These are phyloP conservation scores for Morbakka virulenta DNA, from an alignment of 30 jellyfish, hydroid and myxozoan genomes.

Conservation along the genomic window DNA sequence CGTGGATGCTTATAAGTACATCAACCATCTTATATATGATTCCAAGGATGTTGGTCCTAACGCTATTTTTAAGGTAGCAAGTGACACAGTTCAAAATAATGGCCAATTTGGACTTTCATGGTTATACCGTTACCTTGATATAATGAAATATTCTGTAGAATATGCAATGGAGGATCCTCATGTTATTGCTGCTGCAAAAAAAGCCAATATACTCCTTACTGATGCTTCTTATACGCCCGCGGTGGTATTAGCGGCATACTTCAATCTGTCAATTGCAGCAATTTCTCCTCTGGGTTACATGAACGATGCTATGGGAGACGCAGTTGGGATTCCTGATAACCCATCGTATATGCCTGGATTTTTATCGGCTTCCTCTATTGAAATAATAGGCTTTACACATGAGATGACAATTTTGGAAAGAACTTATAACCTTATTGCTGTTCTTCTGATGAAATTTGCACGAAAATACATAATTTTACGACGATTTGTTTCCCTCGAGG, in stretches of 20 bases:
- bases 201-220: conserved; percentile 48
- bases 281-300: conserved; percentile 65
- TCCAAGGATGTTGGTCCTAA: conserved; percentile 3
- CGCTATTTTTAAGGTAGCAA: conserved; percentile 53
- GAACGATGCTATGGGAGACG: conserved; percentile 55
- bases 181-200: neutral
- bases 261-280: conserved; percentile 47
- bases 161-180: conserved; percentile 32
- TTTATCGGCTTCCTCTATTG: conserved; percentile 38
- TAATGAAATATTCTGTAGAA: conserved; percentile 20
- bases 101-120: conserved; percentile 56
- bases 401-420: conserved; percentile 57
- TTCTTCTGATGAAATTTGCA: conserved; percentile 16
- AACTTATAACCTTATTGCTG: conserved; percentile 32
- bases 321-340: conserved; percentile 41
- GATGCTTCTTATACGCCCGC: conserved; percentile 49
- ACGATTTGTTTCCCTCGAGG: conserved; percentile 27
- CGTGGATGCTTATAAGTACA: neutral
- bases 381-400: conserved; percentile 50
- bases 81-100: conserved; percentile 21
- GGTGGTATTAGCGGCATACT: conserved; percentile 41
- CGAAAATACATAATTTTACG: conserved; percentile 32
- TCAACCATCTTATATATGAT: neutral
- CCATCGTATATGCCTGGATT: conserved; percentile 50
- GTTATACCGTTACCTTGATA: conserved; percentile 34